phyloP scores from a whole-genome alignment of 1,140 invertebrate species.

The Coptotermes formosanus region DNA sequence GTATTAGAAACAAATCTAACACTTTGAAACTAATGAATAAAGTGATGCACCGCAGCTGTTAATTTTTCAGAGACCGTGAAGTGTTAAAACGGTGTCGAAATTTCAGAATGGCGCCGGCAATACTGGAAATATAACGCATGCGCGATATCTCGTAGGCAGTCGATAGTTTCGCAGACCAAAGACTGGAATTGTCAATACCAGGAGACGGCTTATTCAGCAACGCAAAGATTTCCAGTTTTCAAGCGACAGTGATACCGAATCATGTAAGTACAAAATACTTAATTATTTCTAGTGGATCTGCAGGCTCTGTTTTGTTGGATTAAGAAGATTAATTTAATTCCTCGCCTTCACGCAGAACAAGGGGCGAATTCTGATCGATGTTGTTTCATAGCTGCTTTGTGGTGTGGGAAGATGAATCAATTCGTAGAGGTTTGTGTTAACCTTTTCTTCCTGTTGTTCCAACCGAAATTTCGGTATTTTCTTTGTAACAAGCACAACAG shows the following conservation, averaged over 20 bases:
- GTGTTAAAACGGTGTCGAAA: no score
- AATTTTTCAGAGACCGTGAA: no score
- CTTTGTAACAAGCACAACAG: no score
- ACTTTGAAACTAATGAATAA: no score
- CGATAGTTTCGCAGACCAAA: constrained; percentile 18
- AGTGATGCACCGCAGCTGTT: no score
- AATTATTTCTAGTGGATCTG: no score
- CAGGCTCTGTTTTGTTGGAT: no score
- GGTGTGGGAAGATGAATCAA: background rate
- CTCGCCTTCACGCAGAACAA: background rate
- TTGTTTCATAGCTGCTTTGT: background rate
- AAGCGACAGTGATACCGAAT: background rate
- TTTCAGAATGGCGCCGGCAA: background rate
- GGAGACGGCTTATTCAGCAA: background rate
- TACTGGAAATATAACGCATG: background rate
- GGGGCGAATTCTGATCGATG: background rate
- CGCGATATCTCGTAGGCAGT: background rate
- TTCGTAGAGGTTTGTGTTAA: background rate
- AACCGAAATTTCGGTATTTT: no score
- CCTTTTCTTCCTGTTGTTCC: no score
- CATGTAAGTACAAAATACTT: background rate
- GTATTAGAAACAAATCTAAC: no score
- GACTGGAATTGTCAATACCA: background rate
- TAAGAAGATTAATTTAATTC: background rate
- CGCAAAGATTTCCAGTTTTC: background rate